phyloP scores from a whole-genome alignment of 2,797 vertebrate genomes.

The Gallirallus australis region DNA sequence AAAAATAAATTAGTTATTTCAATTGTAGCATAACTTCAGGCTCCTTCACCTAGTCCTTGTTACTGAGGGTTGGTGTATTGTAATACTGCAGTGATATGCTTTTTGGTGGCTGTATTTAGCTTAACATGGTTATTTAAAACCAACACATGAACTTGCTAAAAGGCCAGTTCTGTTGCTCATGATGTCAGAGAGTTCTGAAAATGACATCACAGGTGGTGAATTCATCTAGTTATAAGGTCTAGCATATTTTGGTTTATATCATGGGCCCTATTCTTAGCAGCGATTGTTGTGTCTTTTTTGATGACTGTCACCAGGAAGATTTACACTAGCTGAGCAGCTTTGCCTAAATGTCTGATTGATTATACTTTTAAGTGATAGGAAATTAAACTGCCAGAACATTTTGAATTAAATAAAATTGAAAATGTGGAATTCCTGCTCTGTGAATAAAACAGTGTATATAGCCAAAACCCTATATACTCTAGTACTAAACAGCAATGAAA shows the following conservation, averaged over 20 bases:
- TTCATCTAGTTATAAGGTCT: not conserved
- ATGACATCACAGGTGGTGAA: not conserved
- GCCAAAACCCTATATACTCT: not conserved
- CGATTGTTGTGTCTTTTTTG: not conserved
- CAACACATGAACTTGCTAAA: not conserved
- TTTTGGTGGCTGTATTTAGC: not conserved
- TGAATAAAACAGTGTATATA: not conserved
- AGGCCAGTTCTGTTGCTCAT: not conserved
- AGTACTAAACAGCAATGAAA: not conserved
- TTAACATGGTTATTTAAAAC: not conserved
- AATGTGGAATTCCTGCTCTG: not conserved
- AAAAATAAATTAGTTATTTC: not conserved
- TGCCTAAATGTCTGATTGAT: not conserved
- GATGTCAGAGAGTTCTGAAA: not conserved
- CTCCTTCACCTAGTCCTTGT: not conserved
- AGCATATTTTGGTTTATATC: not conserved
- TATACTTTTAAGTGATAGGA: slow-evolving; percentile 1
- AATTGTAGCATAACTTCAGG: not conserved
- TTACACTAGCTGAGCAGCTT: not conserved
- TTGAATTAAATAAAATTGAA: not conserved
- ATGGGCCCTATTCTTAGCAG: not conserved
- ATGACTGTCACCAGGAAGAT: not conserved
- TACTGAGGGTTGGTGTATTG: not conserved
- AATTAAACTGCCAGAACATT: slow-evolving; percentile 11
- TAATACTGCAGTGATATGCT: not conserved